phyloP scores from a whole-genome alignment of 1,140 invertebrate genomes.

The Zaprionus davidi region DNA sequence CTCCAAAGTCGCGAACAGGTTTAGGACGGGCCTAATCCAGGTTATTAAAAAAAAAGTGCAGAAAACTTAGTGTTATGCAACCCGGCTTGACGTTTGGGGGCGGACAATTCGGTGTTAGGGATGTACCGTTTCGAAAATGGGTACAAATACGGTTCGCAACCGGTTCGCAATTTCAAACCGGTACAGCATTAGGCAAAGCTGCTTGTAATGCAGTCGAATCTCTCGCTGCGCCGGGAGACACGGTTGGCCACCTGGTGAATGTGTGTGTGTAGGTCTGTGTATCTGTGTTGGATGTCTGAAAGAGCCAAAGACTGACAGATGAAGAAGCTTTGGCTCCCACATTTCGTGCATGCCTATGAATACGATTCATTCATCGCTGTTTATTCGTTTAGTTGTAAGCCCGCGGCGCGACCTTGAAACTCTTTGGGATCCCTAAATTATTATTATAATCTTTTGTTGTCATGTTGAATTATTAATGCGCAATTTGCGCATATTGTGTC shows the following conservation, averaged over 20 bases:
- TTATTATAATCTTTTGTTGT: conserved; percentile 41
- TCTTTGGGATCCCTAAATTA: conserved; percentile 49
- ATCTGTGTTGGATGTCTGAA: conserved; percentile 1
- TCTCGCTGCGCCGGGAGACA: conserved; percentile 1
- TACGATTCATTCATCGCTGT: conserved; percentile 41
- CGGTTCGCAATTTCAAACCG: conserved; percentile 1
- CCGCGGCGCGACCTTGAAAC: conserved; percentile 46
- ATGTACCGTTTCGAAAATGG: conserved; percentile 7
- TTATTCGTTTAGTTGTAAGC: conserved; percentile 38
- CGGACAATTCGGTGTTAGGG: conserved; percentile 7
- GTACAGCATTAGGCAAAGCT: conserved; percentile 3
- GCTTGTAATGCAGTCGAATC: conserved; percentile 3
- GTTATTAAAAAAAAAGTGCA: conserved; percentile 2
- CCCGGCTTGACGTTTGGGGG: neutral
- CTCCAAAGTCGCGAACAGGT: conserved; percentile 4
- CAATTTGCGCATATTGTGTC: conserved; percentile 38
- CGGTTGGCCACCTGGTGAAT: conserved; percentile 1
- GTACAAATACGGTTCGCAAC: conserved; percentile 4
- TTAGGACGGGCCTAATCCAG: conserved; percentile 11
- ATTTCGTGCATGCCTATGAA: conserved; percentile 30
- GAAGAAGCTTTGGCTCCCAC: conserved; percentile 21
- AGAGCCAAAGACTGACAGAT: neutral
- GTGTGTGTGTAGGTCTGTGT: neutral
- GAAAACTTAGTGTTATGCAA: conserved; percentile 4
- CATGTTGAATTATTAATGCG: conserved; percentile 44